These are phyloP conservation scores for Oryzias melastigma DNA, from an alignment of 2,113 vertebrate genomes.

Conservation along the genomic window DNA sequence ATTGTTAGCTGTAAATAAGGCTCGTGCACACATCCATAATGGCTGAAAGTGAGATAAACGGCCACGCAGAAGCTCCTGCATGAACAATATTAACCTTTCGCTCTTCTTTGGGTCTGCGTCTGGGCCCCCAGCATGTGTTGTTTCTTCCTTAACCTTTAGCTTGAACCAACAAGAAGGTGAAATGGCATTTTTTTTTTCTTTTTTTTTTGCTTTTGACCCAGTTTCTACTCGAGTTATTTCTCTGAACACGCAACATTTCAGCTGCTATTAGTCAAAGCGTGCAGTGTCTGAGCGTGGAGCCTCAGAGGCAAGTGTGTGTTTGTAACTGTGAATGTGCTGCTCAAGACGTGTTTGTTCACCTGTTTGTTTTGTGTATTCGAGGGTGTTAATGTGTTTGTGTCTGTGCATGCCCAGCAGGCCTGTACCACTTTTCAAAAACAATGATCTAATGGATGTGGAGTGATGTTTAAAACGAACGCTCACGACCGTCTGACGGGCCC, in stretches of 20 bases:
- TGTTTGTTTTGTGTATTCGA: conserved; percentile 50
- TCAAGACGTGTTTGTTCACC: conserved; percentile 51
- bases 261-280: conserved; percentile 70
- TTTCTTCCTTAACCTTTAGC: conserved; percentile 59
- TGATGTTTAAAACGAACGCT: conserved; percentile 2
- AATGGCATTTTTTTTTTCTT: conserved; percentile 28
- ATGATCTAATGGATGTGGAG: conserved; percentile 34
- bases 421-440: conserved; percentile 40
- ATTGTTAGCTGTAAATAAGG: conserved; percentile 25
- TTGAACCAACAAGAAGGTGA: conserved; percentile 62
- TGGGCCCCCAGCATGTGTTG: conserved; percentile 43
- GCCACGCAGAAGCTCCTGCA: conserved; percentile 46
- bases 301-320: conserved; percentile 14
- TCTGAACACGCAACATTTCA: conserved; percentile 72
- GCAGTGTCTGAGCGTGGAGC: conserved; percentile 34
- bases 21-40: conserved; percentile 23
- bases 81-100: conserved; percentile 69
- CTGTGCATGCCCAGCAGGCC: conserved; percentile 14
- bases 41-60: conserved; percentile 49
- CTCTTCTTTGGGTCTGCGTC: conserved; percentile 15
- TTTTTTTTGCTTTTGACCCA: conserved; percentile 49
- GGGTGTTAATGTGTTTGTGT: conserved; percentile 32
- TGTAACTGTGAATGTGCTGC: conserved; percentile 18
- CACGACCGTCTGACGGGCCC: background rate
- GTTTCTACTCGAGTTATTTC: conserved; percentile 64